phyloP scores from a whole-genome alignment of 2,888 invertebrate genomes.

The Pogonocherus hispidulus region DNA sequence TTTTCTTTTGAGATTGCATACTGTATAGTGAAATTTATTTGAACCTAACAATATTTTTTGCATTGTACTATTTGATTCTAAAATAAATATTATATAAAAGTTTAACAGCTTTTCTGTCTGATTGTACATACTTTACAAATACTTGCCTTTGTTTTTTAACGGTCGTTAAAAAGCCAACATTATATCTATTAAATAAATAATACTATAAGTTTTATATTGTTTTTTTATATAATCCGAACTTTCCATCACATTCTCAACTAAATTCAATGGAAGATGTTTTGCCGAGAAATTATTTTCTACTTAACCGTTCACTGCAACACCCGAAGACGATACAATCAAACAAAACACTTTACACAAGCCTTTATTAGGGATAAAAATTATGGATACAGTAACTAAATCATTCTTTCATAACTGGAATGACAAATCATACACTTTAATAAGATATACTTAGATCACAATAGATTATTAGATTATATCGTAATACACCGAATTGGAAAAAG shows the following conservation, averaged over 20 bases:
- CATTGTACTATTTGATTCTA: slow-evolving; percentile 45
- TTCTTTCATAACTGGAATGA: neutral
- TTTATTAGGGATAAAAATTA: neutral
- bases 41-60: slow-evolving; percentile 35
- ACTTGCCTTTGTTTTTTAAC: no score
- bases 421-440: neutral
- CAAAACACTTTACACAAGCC: no score
- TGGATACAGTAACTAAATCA: neutral
- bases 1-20: slow-evolving; percentile 27
- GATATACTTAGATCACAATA: neutral
- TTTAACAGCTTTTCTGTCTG: neutral
- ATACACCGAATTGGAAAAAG: neutral
- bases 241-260: no score
- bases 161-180: no score
- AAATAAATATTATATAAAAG: slow-evolving; percentile 35
- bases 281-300: no score
- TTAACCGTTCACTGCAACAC: no score
- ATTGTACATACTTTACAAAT: neutral
- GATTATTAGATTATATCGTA: neutral
- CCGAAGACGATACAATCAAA: no score
- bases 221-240: no score
- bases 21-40: slow-evolving; percentile 34
- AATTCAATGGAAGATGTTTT: no score
- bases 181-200: no score
- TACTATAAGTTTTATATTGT: no score